Conservation (phyloP, 2,888 invertebrate species). For the Galerucella pusilla region DNA sequence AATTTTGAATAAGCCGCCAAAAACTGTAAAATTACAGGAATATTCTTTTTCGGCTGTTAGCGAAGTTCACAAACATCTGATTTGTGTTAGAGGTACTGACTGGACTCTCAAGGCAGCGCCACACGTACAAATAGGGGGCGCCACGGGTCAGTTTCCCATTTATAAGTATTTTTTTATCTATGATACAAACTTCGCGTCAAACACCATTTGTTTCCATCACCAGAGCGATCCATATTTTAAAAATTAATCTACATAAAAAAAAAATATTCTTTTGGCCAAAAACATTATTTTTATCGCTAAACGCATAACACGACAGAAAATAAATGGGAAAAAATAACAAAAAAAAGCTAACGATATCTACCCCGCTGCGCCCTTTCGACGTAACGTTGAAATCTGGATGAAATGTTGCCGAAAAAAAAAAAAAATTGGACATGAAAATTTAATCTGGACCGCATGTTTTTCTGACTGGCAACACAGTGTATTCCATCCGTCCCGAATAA, state of each 20-base stretch:
- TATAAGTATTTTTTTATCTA: no score
- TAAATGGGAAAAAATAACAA: constrained; percentile 21
- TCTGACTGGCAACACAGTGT: constrained; percentile 31
- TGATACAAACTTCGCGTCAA: no score
- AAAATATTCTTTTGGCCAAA: not conserved
- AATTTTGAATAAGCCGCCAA: no score
- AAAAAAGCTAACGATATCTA: constrained; percentile 29
- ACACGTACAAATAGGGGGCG: no score
- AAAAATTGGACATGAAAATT: constrained; percentile 34
- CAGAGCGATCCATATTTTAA: not conserved
- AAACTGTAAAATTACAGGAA: no score
- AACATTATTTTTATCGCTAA: constrained; percentile 16
- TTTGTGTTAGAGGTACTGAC: no score
- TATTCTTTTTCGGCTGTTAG: no score
- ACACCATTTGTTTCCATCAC: no score
- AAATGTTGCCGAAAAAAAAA: constrained; percentile 31
- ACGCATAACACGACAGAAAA: constrained; percentile 21
- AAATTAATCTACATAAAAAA: no score
- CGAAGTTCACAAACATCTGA: no score
- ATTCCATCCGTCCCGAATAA: constrained; percentile 34
- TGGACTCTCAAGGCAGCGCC: no score
- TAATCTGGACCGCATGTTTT: constrained; percentile 36
- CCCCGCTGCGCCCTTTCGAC: constrained; percentile 30
- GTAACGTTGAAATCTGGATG: constrained; percentile 35
- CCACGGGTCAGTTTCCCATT: no score